phyloP scores from a whole-genome alignment of 2,113 vertebrate genomes.

The Petrocephalus zakoni region DNA sequence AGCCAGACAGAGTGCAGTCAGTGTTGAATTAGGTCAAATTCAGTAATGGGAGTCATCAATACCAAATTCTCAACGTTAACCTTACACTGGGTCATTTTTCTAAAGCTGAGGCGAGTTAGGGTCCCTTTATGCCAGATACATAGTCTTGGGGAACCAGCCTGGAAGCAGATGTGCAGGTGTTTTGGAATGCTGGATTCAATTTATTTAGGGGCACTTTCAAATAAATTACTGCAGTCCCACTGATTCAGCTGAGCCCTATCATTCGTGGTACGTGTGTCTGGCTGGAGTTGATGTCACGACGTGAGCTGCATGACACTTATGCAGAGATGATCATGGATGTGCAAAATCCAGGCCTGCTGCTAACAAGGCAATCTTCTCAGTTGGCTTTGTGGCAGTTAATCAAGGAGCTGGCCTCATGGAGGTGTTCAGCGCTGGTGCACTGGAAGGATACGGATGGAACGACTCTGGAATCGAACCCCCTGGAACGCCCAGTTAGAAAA shows the following conservation, averaged over 20 bases:
- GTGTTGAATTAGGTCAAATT: neutral
- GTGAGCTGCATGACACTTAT: neutral
- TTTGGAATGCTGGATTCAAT: neutral
- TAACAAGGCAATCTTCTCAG: conserved; percentile 5
- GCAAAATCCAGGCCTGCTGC: neutral
- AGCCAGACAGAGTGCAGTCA: too few relatives aligned
- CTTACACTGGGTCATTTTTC: neutral
- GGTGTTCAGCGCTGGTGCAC: neutral
- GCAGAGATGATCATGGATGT: neutral
- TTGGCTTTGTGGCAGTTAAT: neutral
- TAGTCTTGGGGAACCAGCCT: neutral
- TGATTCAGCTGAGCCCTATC: neutral
- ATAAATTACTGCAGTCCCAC: neutral
- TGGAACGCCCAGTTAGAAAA: neutral
- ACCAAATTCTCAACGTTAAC: neutral
- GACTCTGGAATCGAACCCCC: neutral
- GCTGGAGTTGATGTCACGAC: neutral
- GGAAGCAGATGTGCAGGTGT: neutral
- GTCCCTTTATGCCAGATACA: neutral
- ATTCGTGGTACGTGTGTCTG: neutral
- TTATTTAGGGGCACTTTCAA: neutral
- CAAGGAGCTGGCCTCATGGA: conserved; percentile 11
- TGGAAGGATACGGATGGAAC: neutral
- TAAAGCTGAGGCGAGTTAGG: neutral
- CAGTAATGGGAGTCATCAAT: neutral